Conservation (phyloP, 1,140 invertebrate species). For the Teleopsis dalmanni region DNA sequence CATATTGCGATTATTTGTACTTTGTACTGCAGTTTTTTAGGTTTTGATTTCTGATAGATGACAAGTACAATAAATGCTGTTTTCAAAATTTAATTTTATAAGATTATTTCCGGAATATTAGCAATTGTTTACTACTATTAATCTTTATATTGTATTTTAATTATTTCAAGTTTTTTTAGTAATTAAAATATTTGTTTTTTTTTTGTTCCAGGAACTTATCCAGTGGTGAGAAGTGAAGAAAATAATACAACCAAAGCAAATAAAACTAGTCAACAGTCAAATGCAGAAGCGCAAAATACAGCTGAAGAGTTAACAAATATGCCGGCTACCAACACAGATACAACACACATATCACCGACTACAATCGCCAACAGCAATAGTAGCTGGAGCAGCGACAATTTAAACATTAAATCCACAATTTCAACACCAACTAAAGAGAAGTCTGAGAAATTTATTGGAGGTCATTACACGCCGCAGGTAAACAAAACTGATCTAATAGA, state of each 20-base stretch:
- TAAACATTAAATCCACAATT: slow-evolving; percentile 3
- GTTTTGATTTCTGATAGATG: no score
- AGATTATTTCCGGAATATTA: no score
- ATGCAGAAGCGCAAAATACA: not conserved
- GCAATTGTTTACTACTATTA: no score
- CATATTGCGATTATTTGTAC: no score
- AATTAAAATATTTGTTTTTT: no score
- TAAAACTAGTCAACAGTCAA: slow-evolving; percentile 6
- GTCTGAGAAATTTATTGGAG: slow-evolving; percentile 39
- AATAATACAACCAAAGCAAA: not conserved
- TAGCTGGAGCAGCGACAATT: not conserved
- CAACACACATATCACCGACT: slow-evolving; percentile 1
- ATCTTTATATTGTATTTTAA: no score
- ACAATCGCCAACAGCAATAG: not conserved
- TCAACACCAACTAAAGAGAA: slow-evolving; percentile 33
- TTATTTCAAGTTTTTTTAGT: no score
- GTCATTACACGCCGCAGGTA: slow-evolving; percentile 32
- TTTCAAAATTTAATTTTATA: no score
- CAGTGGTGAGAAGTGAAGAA: not conserved
- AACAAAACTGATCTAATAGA: not conserved
- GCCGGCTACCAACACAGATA: not conserved
- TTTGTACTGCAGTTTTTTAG: no score
- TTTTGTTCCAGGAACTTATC: no score
- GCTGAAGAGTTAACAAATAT: not conserved
- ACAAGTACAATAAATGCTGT: no score